These are phyloP conservation scores for Reticulitermes lucifugus DNA, from an alignment of 2,888 invertebrate species.

Conservation along the genomic window DNA sequence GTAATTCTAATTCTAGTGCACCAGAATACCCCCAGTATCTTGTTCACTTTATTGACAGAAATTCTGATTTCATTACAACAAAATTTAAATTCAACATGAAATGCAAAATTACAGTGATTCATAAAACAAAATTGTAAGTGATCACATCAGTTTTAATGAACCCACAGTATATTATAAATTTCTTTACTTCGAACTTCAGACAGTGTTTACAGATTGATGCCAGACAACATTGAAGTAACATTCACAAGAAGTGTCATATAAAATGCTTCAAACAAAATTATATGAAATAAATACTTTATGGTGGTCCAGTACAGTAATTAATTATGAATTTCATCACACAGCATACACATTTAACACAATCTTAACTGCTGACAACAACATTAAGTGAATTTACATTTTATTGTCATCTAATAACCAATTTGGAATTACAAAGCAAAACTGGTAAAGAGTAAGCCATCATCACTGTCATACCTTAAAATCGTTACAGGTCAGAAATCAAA, in stretches of 20 bases:
- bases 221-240: not conserved
- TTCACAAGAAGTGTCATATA: not conserved
- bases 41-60: not conserved
- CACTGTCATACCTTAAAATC: not conserved
- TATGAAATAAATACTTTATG: not conserved
- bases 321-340: not conserved
- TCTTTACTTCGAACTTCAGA: not conserved
- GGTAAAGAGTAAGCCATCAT: not conserved
- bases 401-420: not conserved
- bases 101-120: not conserved
- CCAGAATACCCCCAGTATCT: not conserved
- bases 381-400: not conserved
- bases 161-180: not conserved
- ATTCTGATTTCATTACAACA: not conserved
- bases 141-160: not conserved
- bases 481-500: not conserved
- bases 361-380: not conserved
- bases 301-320: not conserved
- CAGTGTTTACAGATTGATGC: not conserved
- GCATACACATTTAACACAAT: not conserved
- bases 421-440: not conserved
- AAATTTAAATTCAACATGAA: not conserved
- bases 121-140: not conserved
- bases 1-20: no score
- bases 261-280: not conserved